A percentile compares a stretch with the other conserved stretches of the same genome.
Evolutionary conservation across 2,888 invertebrate genomes (phyloP).

Genomic region (Papilio demoleus): DNA sequence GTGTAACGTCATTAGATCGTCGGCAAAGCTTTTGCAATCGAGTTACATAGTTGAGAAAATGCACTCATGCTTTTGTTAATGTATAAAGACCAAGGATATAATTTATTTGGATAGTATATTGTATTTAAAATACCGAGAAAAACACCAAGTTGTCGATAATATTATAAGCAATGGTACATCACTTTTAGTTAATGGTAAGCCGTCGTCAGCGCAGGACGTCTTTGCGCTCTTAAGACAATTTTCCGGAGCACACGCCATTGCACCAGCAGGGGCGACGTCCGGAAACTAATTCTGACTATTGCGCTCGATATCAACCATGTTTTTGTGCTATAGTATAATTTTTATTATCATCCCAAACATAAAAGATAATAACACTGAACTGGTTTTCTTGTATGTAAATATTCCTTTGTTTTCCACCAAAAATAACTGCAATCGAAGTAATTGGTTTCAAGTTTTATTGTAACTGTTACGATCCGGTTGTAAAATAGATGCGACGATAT

Average conservation of each 20-base stretch:
- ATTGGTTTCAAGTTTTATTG: slow-evolving; percentile 27
- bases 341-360: slow-evolving; percentile 31
- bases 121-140: too few relatives aligned
- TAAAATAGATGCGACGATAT: neutral
- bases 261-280: slow-evolving; percentile 55
- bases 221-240: slow-evolving; percentile 78
- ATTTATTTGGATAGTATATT: too few relatives aligned
- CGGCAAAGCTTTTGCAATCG: too few relatives aligned
- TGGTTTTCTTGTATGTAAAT: slow-evolving; percentile 32
- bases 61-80: too few relatives aligned
- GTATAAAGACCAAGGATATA: too few relatives aligned
- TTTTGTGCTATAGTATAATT: slow-evolving; percentile 29
- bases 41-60: too few relatives aligned
- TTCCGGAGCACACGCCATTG: slow-evolving; percentile 70
- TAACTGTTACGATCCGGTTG: slow-evolving; percentile 7
- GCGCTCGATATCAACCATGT: slow-evolving; percentile 27
- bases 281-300: slow-evolving; percentile 42
- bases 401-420: slow-evolving; percentile 25
- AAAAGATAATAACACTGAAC: slow-evolving; percentile 25
- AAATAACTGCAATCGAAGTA: slow-evolving; percentile 9
- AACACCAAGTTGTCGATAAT: slow-evolving; percentile 24
- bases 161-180: slow-evolving; percentile 47
- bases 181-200: slow-evolving; percentile 75
- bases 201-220: slow-evolving; percentile 67
- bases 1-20: too few relatives aligned